Percentiles rank a stretch among this genome's conserved stretches.
Conservation (phyloP, 2,888 invertebrate species). For the Cheilosia impressa region DNA sequence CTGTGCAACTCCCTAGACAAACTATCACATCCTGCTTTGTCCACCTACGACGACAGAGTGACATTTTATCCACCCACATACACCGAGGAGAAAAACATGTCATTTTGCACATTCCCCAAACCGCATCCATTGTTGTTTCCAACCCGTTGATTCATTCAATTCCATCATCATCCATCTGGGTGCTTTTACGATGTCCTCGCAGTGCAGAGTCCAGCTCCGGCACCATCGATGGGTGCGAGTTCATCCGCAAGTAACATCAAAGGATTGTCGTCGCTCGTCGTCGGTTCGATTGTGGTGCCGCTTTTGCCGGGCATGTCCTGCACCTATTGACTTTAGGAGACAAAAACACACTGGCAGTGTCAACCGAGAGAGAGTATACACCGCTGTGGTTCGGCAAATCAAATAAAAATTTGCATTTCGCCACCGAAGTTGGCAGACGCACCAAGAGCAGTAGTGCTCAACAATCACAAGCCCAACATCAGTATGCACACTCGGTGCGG, state of each 20-base stretch:
- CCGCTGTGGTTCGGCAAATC: slow-evolving; percentile 68
- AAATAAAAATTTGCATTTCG: slow-evolving; percentile 74
- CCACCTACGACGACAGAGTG: slow-evolving; percentile 7
- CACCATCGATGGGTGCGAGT: slow-evolving; percentile 18
- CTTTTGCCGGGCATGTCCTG: slow-evolving; percentile 58
- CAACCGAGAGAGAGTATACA: slow-evolving; percentile 62
- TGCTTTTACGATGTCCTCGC: slow-evolving; percentile 56
- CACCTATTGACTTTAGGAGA: slow-evolving; percentile 70
- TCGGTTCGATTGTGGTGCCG: slow-evolving; percentile 68
- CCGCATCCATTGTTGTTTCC: slow-evolving; percentile 73
- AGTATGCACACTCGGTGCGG: not conserved
- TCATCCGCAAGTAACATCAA: slow-evolving; percentile 57
- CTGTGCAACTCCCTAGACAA: slow-evolving; percentile 39
- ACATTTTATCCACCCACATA: slow-evolving; percentile 20
- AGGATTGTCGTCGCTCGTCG: slow-evolving; percentile 47
- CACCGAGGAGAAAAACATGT: slow-evolving; percentile 17
- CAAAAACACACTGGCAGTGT: slow-evolving; percentile 34
- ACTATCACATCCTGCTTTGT: slow-evolving; percentile 55
- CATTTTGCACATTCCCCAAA: slow-evolving; percentile 57
- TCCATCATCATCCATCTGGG: slow-evolving; percentile 46
- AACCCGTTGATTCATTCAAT: slow-evolving; percentile 63
- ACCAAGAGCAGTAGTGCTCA: slow-evolving; percentile 6
- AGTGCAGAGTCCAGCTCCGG: slow-evolving; percentile 9
- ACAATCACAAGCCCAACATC: slow-evolving; percentile 13
- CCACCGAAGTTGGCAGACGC: slow-evolving; percentile 38